Conservation (phyloP, 2,888 invertebrate species). For the Xestobium rufovillosum region DNA sequence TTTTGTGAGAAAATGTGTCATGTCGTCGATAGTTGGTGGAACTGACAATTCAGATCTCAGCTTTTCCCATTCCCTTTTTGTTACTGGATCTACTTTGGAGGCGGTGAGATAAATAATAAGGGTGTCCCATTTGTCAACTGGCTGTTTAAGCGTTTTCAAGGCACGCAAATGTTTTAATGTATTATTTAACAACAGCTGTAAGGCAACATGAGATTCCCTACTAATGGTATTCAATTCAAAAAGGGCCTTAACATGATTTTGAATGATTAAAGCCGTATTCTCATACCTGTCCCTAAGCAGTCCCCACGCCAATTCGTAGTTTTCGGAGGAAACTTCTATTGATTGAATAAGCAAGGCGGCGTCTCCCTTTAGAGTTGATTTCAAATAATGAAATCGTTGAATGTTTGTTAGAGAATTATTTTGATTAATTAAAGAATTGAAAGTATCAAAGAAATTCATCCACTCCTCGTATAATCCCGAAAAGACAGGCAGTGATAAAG, state of each 20-base stretch:
- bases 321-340: conserved; percentile 16
- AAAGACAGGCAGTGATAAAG: conserved; percentile 6
- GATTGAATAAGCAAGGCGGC: conserved; percentile 8
- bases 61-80: conserved; percentile 24
- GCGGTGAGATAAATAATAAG: conserved; percentile 23
- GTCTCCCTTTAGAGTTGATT: conserved; percentile 5
- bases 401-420: conserved; percentile 8
- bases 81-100: conserved; percentile 23
- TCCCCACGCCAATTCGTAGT: conserved; percentile 20
- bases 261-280: conserved; percentile 19
- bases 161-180: conserved; percentile 8
- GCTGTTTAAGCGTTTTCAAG: conserved; percentile 18
- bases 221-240: conserved; percentile 15
- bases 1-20: conserved; percentile 4
- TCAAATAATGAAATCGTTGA: conserved; percentile 15
- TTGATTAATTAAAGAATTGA: conserved; percentile 14
- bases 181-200: conserved; percentile 11
- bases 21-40: conserved; percentile 6
- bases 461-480: conserved; percentile 9
- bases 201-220: conserved; percentile 5
- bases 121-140: conserved; percentile 23
- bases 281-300: conserved; percentile 17
- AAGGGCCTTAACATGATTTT: conserved; percentile 16
- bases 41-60: neutral
- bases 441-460: conserved; percentile 16